A percentile compares a stretch with the other conserved stretches of the same genome.
These are phyloP conservation scores for Avahi laniger DNA, from an alignment of 2,797 vertebrate species.

Conservation along the genomic window DNA sequence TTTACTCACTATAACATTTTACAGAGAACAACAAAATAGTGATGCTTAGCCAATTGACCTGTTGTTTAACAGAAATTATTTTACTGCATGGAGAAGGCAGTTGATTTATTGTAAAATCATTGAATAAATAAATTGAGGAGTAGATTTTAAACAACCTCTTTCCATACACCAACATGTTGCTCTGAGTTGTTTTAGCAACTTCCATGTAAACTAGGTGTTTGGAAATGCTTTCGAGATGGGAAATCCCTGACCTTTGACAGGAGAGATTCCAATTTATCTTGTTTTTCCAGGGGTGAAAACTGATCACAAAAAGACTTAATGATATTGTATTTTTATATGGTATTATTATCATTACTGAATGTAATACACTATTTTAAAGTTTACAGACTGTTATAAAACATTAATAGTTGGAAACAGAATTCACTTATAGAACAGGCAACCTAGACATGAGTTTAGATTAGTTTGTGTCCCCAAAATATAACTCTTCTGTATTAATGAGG, in stretches of 20 bases:
- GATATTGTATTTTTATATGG: not conserved
- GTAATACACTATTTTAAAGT: not conserved
- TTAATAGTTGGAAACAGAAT: not conserved
- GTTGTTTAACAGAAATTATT: slow-evolving; percentile 66
- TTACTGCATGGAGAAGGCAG: slow-evolving; percentile 44
- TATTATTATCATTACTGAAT: not conserved
- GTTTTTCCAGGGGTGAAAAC: not conserved
- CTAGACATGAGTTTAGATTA: not conserved
- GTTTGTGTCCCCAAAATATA: not conserved
- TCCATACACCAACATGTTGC: not conserved
- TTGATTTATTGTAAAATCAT: slow-evolving; percentile 71
- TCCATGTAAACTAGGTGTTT: slow-evolving; percentile 24
- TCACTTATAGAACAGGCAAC: not conserved
- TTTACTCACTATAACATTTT: slow-evolving; percentile 77
- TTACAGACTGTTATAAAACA: not conserved
- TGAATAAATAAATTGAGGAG: slow-evolving; percentile 7
- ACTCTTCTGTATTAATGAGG: not conserved
- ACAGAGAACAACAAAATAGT: slow-evolving; percentile 70
- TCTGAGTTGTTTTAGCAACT: slow-evolving; percentile 13
- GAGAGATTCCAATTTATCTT: not conserved
- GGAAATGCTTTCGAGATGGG: not conserved
- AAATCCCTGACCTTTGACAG: not conserved
- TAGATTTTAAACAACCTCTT: slow-evolving; percentile 48
- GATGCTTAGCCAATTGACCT: slow-evolving; percentile 52
- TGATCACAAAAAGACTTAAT: not conserved